A percentile compares a stretch with the other conserved stretches of the same genome.
Evolutionary conservation across 1,140 invertebrate genomes (phyloP).

Genomic region (Drosophila parabipectinata): DNA sequence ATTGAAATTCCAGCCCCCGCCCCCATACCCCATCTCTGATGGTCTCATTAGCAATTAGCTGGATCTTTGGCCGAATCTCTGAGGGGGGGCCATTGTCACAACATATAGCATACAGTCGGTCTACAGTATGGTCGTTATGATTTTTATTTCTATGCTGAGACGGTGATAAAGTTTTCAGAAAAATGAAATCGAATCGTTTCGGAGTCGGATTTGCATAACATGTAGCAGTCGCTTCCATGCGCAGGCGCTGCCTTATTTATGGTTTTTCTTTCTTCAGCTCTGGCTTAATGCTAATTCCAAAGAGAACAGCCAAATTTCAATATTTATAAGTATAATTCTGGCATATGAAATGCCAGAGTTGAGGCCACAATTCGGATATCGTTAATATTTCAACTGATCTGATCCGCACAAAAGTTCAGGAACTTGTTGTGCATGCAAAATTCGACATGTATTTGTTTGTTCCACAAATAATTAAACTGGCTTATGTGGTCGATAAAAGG

Average conservation of each 20-base stretch:
- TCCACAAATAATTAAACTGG: slow-evolving; percentile 13
- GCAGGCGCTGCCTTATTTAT: slow-evolving; percentile 64
- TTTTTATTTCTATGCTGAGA: slow-evolving; percentile 45
- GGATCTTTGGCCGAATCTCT: slow-evolving; percentile 7
- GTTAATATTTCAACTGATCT: slow-evolving; percentile 33
- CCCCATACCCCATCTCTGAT: background rate
- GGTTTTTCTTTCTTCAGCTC: slow-evolving; percentile 58
- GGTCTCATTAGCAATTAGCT: slow-evolving; percentile 17
- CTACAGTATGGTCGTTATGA: slow-evolving; percentile 32
- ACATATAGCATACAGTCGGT: slow-evolving; percentile 12
- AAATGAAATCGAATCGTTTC: slow-evolving; percentile 37
- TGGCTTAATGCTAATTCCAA: slow-evolving; percentile 42
- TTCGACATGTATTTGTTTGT: slow-evolving; percentile 20
- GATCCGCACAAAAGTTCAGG: slow-evolving; percentile 11
- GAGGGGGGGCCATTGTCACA: slow-evolving; percentile 20
- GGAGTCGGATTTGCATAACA: slow-evolving; percentile 72
- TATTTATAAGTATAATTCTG: slow-evolving; percentile 70
- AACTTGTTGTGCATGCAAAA: slow-evolving; percentile 45
- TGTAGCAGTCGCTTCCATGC: slow-evolving; percentile 39
- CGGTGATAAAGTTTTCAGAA: slow-evolving; percentile 59
- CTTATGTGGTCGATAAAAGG: slow-evolving; percentile 6
- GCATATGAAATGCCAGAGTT: slow-evolving; percentile 72
- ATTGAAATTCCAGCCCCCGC: slow-evolving; percentile 48
- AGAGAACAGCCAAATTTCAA: slow-evolving; percentile 57
- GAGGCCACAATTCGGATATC: slow-evolving; percentile 37